Evolutionary conservation across 2,113 vertebrate genomes (phyloP).

Genomic region (Rhineura floridana): DNA sequence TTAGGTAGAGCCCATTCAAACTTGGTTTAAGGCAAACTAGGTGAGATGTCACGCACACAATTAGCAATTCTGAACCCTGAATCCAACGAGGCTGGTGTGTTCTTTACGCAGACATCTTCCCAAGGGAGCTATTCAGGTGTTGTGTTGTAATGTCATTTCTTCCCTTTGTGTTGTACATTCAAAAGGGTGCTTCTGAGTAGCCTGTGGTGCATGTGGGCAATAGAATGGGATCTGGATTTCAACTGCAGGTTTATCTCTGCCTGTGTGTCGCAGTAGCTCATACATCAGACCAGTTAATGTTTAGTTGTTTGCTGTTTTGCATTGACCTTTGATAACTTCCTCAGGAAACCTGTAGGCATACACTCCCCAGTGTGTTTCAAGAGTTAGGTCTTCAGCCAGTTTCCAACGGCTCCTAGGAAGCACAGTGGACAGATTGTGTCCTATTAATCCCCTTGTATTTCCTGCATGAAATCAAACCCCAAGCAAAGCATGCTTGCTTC

Average conservation of each 20-base stretch:
- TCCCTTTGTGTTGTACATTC: too few species aligned
- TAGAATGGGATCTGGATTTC: too few species aligned
- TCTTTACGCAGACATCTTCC: too few species aligned
- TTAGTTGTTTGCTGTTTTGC: not conserved
- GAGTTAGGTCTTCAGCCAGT: not conserved
- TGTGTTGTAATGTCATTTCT: too few species aligned
- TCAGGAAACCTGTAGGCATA: not conserved
- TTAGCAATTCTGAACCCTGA: not conserved
- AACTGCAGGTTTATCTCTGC: too few species aligned
- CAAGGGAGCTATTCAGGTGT: too few species aligned
- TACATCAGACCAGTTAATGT: not conserved
- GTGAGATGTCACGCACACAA: not conserved
- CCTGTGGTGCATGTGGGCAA: too few species aligned
- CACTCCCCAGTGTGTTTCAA: not conserved
- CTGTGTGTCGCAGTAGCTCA: too few species aligned
- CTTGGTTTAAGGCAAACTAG: not conserved
- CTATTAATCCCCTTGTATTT: slow-evolving; percentile 1
- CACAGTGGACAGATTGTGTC: not conserved
- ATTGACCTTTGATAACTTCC: not conserved
- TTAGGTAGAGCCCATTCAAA: too few species aligned
- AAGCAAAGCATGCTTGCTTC: not conserved
- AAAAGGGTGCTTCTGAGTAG: too few species aligned
- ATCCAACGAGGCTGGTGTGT: too few species aligned
- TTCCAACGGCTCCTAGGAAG: not conserved
- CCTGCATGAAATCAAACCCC: not conserved